These are phyloP conservation scores for Acrobasis consociella DNA, from an alignment of 2,888 invertebrate genomes.

Conservation along the genomic window DNA sequence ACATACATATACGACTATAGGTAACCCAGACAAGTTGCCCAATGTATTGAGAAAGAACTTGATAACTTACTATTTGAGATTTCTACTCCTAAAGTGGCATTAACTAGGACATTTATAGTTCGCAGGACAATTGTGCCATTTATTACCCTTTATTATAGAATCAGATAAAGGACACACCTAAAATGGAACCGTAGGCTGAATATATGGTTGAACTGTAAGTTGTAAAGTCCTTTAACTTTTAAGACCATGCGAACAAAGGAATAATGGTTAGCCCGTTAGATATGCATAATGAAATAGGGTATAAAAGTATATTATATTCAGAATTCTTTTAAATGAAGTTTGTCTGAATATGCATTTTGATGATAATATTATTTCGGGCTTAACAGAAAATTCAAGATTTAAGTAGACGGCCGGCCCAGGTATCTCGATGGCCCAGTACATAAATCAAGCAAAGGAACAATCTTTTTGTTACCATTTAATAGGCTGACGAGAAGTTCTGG, in stretches of 20 bases:
- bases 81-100: constrained; percentile 6
- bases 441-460: no score
- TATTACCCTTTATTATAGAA: constrained; percentile 11
- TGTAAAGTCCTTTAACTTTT: not conserved
- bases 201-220: not conserved
- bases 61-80: not conserved
- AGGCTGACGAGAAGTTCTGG: no score
- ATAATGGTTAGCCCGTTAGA: not conserved
- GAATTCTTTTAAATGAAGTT: no score
- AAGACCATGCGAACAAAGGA: not conserved
- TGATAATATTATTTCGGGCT: no score
- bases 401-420: no score
- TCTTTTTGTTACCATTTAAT: no score
- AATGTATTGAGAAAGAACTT: constrained; percentile 15
- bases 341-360: no score
- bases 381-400: no score
- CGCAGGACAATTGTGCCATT: constrained; percentile 5
- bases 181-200: not conserved
- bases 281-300: not conserved
- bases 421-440: no score
- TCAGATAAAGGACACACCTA: constrained; percentile 8
- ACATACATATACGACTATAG: not conserved
- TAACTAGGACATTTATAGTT: constrained; percentile 3
- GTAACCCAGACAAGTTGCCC: not conserved
- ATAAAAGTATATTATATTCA: no score